phyloP scores from a whole-genome alignment of 2,797 vertebrate species.

The Pseudocheirus occidentalis region DNA sequence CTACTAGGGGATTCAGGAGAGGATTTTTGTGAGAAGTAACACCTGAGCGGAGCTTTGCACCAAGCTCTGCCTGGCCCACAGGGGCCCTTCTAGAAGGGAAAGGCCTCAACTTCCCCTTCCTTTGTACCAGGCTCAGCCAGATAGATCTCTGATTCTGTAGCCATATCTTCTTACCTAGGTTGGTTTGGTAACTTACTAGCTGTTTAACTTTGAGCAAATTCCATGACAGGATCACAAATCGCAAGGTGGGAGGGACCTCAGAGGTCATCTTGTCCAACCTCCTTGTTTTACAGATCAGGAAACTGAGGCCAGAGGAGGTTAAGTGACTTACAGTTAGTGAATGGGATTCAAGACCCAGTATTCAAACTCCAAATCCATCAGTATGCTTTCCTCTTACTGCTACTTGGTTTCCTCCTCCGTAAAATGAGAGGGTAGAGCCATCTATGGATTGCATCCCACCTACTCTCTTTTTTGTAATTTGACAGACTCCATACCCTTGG shows the following conservation, averaged over 20 bases:
- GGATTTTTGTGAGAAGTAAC: not conserved
- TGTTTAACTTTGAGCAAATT: no score
- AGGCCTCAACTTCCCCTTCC: not conserved
- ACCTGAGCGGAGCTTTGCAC: not conserved
- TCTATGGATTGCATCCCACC: not conserved
- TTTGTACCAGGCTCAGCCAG: not conserved
- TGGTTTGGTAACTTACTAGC: not conserved
- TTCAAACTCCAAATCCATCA: not conserved
- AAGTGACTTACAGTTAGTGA: not conserved
- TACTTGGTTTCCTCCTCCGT: not conserved
- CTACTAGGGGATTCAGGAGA: not conserved
- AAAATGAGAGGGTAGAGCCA: not conserved
- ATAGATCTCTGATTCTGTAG: not conserved
- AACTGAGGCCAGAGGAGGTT: not conserved
- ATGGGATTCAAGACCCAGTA: not conserved
- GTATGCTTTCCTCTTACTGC: not conserved
- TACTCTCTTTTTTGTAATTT: not conserved
- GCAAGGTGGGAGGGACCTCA: not conserved
- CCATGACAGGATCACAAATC: not conserved
- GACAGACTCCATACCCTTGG: not conserved
- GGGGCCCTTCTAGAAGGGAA: not conserved
- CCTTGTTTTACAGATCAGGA: not conserved
- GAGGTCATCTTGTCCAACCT: not conserved
- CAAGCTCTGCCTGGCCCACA: not conserved
- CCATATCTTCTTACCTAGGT: not conserved